A percentile compares a stretch with the other conserved stretches of the same genome.
phyloP scores from a whole-genome alignment of 2,888 invertebrate species.

The Epinotia bilunana region DNA sequence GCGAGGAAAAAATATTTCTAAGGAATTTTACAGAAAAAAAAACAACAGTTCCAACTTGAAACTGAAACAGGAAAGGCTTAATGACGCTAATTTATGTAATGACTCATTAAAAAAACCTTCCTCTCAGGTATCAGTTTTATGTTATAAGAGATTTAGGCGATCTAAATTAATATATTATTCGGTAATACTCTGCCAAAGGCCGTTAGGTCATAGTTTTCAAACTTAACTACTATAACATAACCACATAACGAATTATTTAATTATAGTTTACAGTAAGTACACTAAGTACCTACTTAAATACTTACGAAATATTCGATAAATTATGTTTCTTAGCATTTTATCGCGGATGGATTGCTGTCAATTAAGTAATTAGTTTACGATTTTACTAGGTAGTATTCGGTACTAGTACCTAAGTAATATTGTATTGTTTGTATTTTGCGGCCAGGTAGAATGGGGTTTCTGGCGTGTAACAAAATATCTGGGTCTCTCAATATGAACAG shows the following conservation, averaged over 20 bases:
- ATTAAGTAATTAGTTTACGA: not conserved
- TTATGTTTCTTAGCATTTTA: not conserved
- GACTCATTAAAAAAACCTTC: not conserved
- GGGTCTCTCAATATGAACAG: no score
- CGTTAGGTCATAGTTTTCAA: not conserved
- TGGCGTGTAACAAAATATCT: not conserved
- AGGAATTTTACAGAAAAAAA: not conserved
- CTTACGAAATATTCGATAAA: not conserved
- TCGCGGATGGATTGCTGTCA: not conserved
- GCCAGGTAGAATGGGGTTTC: not conserved
- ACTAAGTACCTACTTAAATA: no score
- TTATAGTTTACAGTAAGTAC: not conserved
- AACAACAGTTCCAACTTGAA: not conserved
- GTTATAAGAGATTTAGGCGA: not conserved
- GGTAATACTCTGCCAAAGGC: not conserved
- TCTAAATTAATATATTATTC: not conserved
- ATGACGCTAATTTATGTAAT: not conserved
- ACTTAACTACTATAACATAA: not conserved
- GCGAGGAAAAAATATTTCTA: not conserved
- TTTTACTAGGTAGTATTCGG: not conserved
- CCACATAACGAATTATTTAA: not conserved
- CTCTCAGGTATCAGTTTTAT: not conserved
- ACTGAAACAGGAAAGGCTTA: not conserved
- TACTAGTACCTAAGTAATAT: not conserved
- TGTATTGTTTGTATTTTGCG: not conserved